These are phyloP conservation scores for Taenioides sp. DNA, from an alignment of 2,797 vertebrate genomes.

Conservation along the genomic window DNA sequence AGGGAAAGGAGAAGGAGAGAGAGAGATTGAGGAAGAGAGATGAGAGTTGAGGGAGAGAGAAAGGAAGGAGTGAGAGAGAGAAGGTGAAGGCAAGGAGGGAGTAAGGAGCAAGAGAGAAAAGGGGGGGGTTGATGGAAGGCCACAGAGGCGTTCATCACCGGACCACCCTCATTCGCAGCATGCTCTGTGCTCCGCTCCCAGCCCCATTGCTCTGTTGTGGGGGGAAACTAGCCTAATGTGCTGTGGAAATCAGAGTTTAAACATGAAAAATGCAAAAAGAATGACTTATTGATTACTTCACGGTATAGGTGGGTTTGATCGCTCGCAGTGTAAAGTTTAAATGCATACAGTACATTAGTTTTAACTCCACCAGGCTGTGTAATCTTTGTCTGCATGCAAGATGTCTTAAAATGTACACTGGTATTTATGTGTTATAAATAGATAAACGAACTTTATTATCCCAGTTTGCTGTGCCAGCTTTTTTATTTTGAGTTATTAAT, in stretches of 20 bases:
- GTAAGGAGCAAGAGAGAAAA: neutral
- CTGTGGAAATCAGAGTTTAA: slow-evolving; percentile 24
- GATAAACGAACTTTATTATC: neutral
- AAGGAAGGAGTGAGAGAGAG: slow-evolving; percentile 23
- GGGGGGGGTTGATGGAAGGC: slow-evolving; percentile 56
- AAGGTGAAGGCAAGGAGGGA: slow-evolving; percentile 34
- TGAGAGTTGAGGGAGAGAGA: slow-evolving; percentile 49
- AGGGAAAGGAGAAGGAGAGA: too few species aligned
- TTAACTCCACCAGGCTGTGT: neutral
- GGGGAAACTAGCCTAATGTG: slow-evolving; percentile 17
- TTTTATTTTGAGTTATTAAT: too few species aligned
- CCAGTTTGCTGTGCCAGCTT: too few species aligned
- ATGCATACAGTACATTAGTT: slow-evolving; percentile 3
- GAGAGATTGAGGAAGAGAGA: too few species aligned
- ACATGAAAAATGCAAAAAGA: slow-evolving; percentile 10
- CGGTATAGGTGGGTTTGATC: neutral
- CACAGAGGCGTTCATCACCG: slow-evolving; percentile 68
- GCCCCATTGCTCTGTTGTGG: slow-evolving; percentile 17
- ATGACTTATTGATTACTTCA: slow-evolving; percentile 44
- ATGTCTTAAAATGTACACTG: neutral
- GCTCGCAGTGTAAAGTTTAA: neutral
- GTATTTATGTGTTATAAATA: neutral
- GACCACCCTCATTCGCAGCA: slow-evolving; percentile 65
- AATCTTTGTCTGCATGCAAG: neutral
- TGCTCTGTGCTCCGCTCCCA: slow-evolving; percentile 25